A percentile compares a stretch with the other conserved stretches of the same genome.
Evolutionary conservation across 2,888 invertebrate genomes (phyloP).

Genomic region (Leptothorax acervorum): DNA sequence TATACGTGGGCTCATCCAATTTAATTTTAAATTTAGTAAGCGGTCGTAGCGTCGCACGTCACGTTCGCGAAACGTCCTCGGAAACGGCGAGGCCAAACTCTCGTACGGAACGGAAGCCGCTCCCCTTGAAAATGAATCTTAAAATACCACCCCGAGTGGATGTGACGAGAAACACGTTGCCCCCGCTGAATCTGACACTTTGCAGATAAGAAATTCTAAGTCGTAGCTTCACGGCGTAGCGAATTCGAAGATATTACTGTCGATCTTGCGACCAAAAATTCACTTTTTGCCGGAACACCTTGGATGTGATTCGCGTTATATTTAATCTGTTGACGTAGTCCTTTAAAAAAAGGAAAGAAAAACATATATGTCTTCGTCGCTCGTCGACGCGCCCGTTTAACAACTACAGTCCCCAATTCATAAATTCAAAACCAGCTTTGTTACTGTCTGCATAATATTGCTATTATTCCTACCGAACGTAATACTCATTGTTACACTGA

Average conservation of each 20-base stretch:
- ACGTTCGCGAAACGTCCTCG: slow-evolving; percentile 57
- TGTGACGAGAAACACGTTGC: slow-evolving; percentile 64
- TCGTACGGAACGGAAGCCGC: slow-evolving; percentile 55
- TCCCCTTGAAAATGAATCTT: slow-evolving; percentile 69
- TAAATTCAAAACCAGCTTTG: neutral
- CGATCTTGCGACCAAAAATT: neutral
- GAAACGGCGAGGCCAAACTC: slow-evolving; percentile 28
- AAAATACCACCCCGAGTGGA: slow-evolving; percentile 67
- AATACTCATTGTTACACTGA: neutral
- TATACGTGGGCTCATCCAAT: slow-evolving; percentile 66
- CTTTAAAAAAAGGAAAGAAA: neutral
- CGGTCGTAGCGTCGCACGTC: slow-evolving; percentile 54
- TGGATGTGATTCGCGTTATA: neutral
- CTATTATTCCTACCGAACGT: neutral
- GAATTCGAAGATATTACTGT: neutral
- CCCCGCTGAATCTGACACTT: slow-evolving; percentile 48
- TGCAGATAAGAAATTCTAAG: slow-evolving; percentile 54
- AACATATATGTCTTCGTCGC: neutral
- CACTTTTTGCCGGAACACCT: neutral
- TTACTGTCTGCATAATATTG: neutral
- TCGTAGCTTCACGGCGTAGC: too few species aligned
- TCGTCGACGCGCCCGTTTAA: neutral
- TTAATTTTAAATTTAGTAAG: slow-evolving; percentile 75
- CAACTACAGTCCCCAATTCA: neutral
- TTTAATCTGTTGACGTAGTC: neutral